A percentile compares a stretch with the other conserved stretches of the same genome.
These are phyloP conservation scores for Pocillopora verrucosa DNA, from an alignment of 64 coral and sea anemone genomes.

Conservation along the genomic window DNA sequence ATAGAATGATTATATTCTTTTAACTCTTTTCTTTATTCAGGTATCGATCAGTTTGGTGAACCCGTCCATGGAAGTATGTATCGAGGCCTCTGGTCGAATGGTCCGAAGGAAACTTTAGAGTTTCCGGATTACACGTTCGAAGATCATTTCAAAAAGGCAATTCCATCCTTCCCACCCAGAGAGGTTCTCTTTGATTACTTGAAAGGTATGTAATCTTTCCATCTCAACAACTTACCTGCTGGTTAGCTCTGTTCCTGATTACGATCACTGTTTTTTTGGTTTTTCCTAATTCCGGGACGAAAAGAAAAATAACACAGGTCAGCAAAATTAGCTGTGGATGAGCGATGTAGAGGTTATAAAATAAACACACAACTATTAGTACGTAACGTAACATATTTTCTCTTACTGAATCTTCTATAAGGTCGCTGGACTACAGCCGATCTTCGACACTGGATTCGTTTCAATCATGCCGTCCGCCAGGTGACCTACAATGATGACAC, in stretches of 20 bases:
- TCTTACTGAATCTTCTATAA: background rate
- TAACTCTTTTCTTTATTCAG: background rate
- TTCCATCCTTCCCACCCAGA: slow-evolving; percentile 57
- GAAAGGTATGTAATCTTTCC: background rate
- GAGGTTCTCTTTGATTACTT: slow-evolving; percentile 47
- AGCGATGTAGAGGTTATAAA: no score
- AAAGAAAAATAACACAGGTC: no score
- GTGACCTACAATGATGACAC: slow-evolving; percentile 33
- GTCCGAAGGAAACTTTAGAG: slow-evolving; percentile 52
- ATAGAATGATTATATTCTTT: background rate
- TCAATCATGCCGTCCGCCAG: slow-evolving; percentile 38
- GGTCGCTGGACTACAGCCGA: slow-evolving; percentile 32
- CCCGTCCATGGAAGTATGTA: slow-evolving; percentile 56
- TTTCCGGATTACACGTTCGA: slow-evolving; percentile 67
- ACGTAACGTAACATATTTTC: background rate
- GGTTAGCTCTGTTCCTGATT: no score
- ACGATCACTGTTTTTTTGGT: no score
- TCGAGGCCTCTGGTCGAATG: slow-evolving; percentile 58
- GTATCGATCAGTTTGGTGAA: slow-evolving; percentile 54
- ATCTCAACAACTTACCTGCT: background rate
- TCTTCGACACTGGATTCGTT: slow-evolving; percentile 23
- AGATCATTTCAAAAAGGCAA: slow-evolving; percentile 56
- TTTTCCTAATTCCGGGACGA: no score
- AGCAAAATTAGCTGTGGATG: background rate
- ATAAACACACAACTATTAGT: no score